These are phyloP conservation scores for Standfussiana lucernea DNA, from an alignment of 2,888 invertebrate genomes.

Conservation along the genomic window DNA sequence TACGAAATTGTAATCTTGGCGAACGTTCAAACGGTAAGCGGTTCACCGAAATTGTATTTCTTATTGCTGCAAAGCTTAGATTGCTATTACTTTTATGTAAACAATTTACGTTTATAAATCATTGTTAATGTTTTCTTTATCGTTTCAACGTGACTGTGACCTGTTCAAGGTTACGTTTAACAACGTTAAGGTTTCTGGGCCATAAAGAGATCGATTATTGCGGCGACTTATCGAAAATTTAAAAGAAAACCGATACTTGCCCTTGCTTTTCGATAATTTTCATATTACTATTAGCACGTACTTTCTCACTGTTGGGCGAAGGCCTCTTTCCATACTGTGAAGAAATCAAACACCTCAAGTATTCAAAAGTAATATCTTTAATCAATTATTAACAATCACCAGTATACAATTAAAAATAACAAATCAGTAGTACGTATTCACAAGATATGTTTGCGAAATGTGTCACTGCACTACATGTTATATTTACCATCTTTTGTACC, in stretches of 20 bases:
- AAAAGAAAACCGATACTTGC: background rate
- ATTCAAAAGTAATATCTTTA: too few relatives aligned
- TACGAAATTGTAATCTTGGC: constrained; percentile 45
- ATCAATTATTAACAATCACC: too few relatives aligned
- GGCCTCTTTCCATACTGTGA: background rate
- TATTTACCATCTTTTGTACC: too few relatives aligned
- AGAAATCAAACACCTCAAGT: too few relatives aligned
- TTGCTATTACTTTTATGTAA: constrained; percentile 3
- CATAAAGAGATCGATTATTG: background rate
- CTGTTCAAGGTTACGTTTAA: too few relatives aligned
- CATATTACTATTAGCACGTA: background rate
- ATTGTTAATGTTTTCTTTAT: constrained; percentile 16
- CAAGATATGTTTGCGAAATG: too few relatives aligned
- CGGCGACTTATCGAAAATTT: background rate
- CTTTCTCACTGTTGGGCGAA: background rate
- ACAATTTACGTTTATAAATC: background rate
- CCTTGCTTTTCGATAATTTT: background rate
- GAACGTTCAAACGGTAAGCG: constrained; percentile 38
- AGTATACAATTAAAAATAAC: too few relatives aligned
- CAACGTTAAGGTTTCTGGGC: background rate
- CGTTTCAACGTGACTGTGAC: background rate
- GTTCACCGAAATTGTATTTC: constrained; percentile 21
- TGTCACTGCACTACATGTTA: too few relatives aligned
- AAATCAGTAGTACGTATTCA: too few relatives aligned
- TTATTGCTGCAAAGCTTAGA: constrained; percentile 12